Evolutionary conservation across 1,140 invertebrate genomes (phyloP).

Genomic region (Gryllus bimaculatus): DNA sequence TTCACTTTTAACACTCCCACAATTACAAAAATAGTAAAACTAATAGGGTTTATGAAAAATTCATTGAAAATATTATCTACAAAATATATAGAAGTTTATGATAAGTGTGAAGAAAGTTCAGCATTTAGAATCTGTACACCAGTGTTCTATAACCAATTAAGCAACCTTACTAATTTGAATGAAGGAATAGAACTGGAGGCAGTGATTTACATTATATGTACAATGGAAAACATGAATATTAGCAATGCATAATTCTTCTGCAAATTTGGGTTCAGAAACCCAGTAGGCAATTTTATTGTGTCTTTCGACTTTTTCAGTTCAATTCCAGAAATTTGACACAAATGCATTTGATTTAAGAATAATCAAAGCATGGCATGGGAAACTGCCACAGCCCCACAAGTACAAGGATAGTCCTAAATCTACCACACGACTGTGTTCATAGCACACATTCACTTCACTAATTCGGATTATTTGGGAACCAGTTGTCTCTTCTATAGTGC

Average conservation of each 20-base stretch:
- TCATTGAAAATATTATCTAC: constrained; percentile 2
- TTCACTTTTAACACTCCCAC: neutral
- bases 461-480: neutral
- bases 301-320: neutral
- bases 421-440: neutral
- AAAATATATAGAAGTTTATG: neutral
- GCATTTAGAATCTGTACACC: neutral
- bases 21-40: constrained; percentile 1
- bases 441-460: neutral
- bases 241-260: neutral
- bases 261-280: neutral
- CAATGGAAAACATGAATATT: neutral
- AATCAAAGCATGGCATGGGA: too few species aligned
- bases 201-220: neutral
- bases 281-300: neutral
- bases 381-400: too few species aligned
- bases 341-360: too few species aligned
- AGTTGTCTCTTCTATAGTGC: neutral
- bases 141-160: neutral
- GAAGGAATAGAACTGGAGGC: neutral
- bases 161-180: neutral
- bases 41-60: neutral
- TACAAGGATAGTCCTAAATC: neutral
- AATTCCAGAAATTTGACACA: neutral
- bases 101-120: neutral